Conservation (phyloP, 2,888 invertebrate species). For the Acleris emargana region DNA sequence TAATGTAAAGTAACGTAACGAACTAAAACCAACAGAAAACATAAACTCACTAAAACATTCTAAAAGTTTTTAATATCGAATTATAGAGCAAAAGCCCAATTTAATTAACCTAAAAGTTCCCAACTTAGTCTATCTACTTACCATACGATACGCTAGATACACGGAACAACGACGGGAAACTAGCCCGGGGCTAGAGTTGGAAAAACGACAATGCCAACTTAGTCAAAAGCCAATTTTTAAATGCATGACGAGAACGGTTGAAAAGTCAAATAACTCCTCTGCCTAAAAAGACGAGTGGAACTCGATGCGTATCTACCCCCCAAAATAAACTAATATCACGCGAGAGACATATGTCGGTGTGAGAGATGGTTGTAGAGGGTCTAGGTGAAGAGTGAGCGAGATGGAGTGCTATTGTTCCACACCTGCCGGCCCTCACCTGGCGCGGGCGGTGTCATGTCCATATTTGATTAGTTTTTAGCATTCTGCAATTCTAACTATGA, state of each 20-base stretch:
- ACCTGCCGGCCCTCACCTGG: constrained; percentile 78
- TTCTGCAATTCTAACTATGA: constrained; percentile 68
- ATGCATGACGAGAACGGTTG: constrained; percentile 60
- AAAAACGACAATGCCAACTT: constrained; percentile 61
- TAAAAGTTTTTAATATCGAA: constrained; percentile 5
- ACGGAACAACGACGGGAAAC: constrained; percentile 52
- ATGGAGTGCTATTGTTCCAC: constrained; percentile 64
- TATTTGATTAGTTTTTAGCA: constrained; percentile 78
- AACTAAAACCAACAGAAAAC: background rate
- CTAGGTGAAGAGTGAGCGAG: constrained; percentile 57
- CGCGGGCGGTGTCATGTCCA: constrained; percentile 57
- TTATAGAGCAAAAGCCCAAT: constrained; percentile 39
- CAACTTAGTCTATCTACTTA: constrained; percentile 48
- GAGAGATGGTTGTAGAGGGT: constrained; percentile 46
- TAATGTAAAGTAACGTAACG: too few relatives aligned
- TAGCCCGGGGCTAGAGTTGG: constrained; percentile 48
- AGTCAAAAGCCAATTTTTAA: constrained; percentile 67
- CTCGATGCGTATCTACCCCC: constrained; percentile 63
- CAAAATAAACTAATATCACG: constrained; percentile 62
- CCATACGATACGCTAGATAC: constrained; percentile 43
- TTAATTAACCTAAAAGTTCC: constrained; percentile 59
- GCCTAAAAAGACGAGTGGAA: constrained; percentile 51
- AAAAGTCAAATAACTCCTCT: constrained; percentile 64
- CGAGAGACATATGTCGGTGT: constrained; percentile 62
- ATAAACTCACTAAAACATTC: constrained; percentile 3